phyloP scores from a whole-genome alignment of 1,140 invertebrate species.

The Schlechtendalia chinensis region DNA sequence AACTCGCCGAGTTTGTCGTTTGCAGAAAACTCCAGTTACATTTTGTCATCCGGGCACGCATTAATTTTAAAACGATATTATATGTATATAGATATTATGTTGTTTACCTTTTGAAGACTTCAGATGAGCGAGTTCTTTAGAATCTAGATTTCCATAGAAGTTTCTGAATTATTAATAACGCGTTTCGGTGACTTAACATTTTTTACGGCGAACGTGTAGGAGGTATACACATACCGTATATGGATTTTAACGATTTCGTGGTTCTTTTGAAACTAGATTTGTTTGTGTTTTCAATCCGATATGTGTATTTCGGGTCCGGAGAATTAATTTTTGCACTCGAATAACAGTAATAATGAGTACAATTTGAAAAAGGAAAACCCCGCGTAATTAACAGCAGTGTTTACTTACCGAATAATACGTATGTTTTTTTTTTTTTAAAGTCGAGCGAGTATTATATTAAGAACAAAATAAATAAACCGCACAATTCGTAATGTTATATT shows the following conservation, averaged over 20 bases:
- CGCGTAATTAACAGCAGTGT: no score
- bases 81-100: not conserved
- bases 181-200: not conserved
- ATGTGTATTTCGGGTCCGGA: no score
- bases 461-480: no score
- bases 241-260: not conserved
- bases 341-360: no score
- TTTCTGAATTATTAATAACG: constrained; percentile 26
- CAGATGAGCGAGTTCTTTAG: constrained; percentile 11
- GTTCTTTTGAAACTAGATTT: not conserved
- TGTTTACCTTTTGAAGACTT: constrained; percentile 20
- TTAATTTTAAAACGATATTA: constrained; percentile 32
- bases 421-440: no score
- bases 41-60: not conserved
- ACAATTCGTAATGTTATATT: no score
- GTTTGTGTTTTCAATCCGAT: not conserved
- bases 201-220: no score
- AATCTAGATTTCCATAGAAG: not conserved
- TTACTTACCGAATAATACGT: no score
- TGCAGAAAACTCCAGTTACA: not conserved
- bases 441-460: no score
- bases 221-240: not conserved
- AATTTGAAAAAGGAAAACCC: no score
- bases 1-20: not conserved
- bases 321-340: no score